phyloP scores from a whole-genome alignment of 2,888 invertebrate species.

The Chouioia cunea region DNA sequence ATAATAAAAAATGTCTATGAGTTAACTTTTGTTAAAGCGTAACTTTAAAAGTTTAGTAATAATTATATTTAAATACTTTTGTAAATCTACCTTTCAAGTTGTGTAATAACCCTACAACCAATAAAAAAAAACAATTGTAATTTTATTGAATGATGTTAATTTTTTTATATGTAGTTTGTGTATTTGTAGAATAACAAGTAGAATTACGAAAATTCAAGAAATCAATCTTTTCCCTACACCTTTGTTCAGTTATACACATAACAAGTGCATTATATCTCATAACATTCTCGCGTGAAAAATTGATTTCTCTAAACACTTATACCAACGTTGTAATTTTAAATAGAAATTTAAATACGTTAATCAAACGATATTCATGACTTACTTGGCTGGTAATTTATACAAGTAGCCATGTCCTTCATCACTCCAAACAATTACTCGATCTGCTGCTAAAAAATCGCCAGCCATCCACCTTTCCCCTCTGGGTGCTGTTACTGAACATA shows the following conservation, averaged over 20 bases:
- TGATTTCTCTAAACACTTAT: constrained; percentile 19
- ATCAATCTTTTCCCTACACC: constrained; percentile 30
- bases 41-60: constrained; percentile 38
- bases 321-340: constrained; percentile 16
- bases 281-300: constrained; percentile 17
- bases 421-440: constrained; percentile 94
- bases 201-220: constrained; percentile 25
- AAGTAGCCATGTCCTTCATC: constrained; percentile 96
- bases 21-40: constrained; percentile 39
- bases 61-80: constrained; percentile 45
- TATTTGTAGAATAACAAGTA: constrained; percentile 30
- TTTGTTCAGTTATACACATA: too few relatives aligned
- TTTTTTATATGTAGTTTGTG: constrained; percentile 37
- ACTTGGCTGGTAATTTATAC: constrained; percentile 96
- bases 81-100: constrained; percentile 60
- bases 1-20: constrained; percentile 35
- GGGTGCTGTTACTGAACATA: constrained; percentile 93
- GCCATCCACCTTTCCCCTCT: constrained; percentile 94
- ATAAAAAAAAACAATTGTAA: constrained; percentile 56
- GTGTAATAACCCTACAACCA: constrained; percentile 63
- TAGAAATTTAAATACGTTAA: constrained; percentile 14
- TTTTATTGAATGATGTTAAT: constrained; percentile 40
- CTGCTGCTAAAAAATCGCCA: constrained; percentile 93
- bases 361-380: constrained; percentile 66
- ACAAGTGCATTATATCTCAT: not conserved